phyloP scores from a whole-genome alignment of 2,113 vertebrate genomes.

The Ariopsis seemanni region DNA sequence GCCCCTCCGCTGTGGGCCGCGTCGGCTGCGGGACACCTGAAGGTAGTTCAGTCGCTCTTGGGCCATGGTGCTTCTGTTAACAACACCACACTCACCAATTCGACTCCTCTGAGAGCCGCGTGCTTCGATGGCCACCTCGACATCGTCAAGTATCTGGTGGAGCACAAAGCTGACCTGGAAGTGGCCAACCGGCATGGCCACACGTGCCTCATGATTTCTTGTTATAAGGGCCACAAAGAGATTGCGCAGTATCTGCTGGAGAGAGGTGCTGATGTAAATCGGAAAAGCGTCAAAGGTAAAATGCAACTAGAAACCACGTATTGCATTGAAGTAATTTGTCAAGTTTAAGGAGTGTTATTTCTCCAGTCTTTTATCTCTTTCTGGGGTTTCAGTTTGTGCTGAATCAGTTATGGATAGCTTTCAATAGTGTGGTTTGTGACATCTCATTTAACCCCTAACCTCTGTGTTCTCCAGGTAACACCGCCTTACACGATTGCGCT shows the following conservation, averaged over 20 bases:
- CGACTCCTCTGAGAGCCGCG: constrained; percentile 90
- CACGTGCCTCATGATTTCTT: constrained; percentile 97
- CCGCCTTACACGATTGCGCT: constrained; percentile 93
- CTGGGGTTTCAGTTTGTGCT: neutral
- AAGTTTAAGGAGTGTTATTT: neutral
- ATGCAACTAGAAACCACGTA: neutral
- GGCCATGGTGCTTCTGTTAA: constrained; percentile 94
- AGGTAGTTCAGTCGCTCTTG: constrained; percentile 92
- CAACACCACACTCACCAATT: constrained; percentile 96
- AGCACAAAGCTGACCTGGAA: constrained; percentile 95
- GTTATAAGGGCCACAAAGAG: constrained; percentile 97
- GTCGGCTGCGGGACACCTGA: constrained; percentile 91
- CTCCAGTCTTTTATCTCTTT: too few species aligned
- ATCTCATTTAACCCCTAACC: neutral
- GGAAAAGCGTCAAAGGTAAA: constrained; percentile 97
- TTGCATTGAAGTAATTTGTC: neutral
- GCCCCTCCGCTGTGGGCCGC: constrained; percentile 95
- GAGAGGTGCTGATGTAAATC: constrained; percentile 95
- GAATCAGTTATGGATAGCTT: neutral
- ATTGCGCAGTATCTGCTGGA: constrained; percentile 96
- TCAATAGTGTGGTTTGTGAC: neutral
- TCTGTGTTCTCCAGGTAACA: constrained; percentile 81
- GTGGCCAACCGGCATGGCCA: constrained; percentile 97
- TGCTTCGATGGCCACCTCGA: constrained; percentile 98
- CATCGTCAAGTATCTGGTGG: constrained; percentile 94